These are phyloP conservation scores for Mionectes macconnelli DNA, from an alignment of 2,113 vertebrate species.

Conservation along the genomic window DNA sequence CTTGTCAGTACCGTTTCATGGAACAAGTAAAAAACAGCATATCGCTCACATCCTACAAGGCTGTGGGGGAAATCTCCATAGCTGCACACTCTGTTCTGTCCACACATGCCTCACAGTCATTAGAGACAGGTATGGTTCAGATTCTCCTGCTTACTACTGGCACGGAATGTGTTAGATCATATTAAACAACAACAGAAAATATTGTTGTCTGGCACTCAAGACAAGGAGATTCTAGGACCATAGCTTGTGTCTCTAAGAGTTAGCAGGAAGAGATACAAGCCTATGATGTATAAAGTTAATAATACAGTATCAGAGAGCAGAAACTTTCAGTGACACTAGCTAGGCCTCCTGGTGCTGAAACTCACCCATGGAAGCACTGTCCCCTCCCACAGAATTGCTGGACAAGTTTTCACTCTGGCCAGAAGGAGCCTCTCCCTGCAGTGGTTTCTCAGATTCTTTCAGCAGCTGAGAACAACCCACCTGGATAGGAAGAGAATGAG, in stretches of 20 bases:
- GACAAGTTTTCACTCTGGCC: constrained; percentile 68
- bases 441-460: constrained; percentile 78
- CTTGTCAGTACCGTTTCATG: background rate
- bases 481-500: constrained; percentile 33
- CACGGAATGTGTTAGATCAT: background rate
- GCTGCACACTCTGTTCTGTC: background rate
- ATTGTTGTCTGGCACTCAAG: background rate
- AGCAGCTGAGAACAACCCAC: constrained; percentile 79
- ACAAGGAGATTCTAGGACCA: background rate
- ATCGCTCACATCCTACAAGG: background rate
- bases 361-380: constrained; percentile 71
- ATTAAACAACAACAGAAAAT: background rate
- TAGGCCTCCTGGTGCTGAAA: background rate
- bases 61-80: background rate
- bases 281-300: background rate
- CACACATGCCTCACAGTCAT: background rate
- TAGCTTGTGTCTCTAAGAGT: background rate
- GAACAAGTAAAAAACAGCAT: background rate
- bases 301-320: background rate
- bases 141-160: background rate
- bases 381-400: constrained; percentile 63
- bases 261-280: background rate
- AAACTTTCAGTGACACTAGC: background rate
- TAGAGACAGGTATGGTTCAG: background rate
- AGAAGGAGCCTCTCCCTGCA: constrained; percentile 62